Evolutionary conservation across 37 sponge, comb jelly and placozoan genomes (phyloP), one percentile per base, ranked within the genome.

Genomic region (Aphrocallistes beatrix): DNA sequence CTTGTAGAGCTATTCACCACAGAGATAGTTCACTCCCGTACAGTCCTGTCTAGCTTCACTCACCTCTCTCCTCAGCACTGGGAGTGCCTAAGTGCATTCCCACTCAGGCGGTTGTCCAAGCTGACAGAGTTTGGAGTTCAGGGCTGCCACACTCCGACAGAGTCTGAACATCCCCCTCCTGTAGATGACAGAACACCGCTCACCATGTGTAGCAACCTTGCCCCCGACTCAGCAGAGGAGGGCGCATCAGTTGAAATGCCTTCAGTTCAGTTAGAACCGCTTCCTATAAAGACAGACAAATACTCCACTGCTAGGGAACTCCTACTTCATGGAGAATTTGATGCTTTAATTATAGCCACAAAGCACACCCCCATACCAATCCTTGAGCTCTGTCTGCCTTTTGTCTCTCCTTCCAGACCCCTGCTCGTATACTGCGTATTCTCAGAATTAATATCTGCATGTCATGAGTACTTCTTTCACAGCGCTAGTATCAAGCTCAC

Each of bases 381-480:
- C 75, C 75, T 60, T 3, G 75, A 60, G 21, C 28, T 30, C n/a
- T 60, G 75, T 13, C 75, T 60, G 28, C 75, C 75, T 6, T 60
- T 60, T 13, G n/a, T 60, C 10, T 60, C 75, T 60, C 34, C 75
- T 6, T 60, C 75, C 8, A 60, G 75, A 3, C 75, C 75, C n/a
- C 75, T 60, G 28, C 75, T 60, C 3, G 75, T 60, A 60, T 60
- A 60, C 75, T 60, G 75, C 34, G 75, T 60, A 30, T 60, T 60
- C 75, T 30, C 75, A 13, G 75, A 60, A 60, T 30, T 60, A 13
- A 60, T 60, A 60, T 3, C 75, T 13, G 34, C 8, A 19, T 60
- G 75, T 13, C 10, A 60, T 13, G 75, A 60, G 75, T 60, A 60
- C n/a, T 60, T 60, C 75, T 30, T 25, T 28, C 34, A 21, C 3